These are phyloP conservation scores for Scomberomorus guttatus DNA, from an alignment of 2,797 vertebrate species.

Conservation along the genomic window DNA sequence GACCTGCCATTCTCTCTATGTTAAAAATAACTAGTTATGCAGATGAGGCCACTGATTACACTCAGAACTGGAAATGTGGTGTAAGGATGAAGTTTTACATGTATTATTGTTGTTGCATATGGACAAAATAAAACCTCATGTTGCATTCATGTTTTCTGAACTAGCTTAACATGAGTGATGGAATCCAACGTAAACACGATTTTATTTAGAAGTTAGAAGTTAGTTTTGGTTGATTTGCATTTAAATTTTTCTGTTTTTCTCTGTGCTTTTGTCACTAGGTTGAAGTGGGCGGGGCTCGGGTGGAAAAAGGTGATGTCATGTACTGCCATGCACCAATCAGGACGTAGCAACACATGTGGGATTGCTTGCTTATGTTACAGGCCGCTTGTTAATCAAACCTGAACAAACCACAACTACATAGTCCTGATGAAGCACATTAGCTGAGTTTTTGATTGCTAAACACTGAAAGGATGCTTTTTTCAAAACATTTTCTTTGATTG, in stretches of 20 bases:
- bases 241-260: neutral
- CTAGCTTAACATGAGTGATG: neutral
- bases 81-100: neutral
- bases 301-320: too few relatives aligned
- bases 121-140: neutral
- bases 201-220: neutral
- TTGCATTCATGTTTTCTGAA: neutral
- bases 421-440: too few relatives aligned
- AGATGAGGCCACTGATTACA: constrained; percentile 42
- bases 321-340: neutral
- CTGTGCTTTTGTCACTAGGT: neutral
- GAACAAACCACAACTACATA: neutral
- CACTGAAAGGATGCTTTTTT: too few relatives aligned
- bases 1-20: constrained; percentile 10
- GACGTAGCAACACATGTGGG: neutral
- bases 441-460: neutral
- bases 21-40: constrained; percentile 42
- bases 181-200: neutral
- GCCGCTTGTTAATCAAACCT: too few relatives aligned
- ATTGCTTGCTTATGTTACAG: too few relatives aligned
- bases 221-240: neutral
- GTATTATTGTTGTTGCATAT: neutral
- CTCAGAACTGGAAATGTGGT: neutral
- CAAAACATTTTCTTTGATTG: too few relatives aligned
- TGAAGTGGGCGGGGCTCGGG: neutral